phyloP scores from a whole-genome alignment of 2,113 vertebrate species.

The Hippoglossus stenolepis region DNA sequence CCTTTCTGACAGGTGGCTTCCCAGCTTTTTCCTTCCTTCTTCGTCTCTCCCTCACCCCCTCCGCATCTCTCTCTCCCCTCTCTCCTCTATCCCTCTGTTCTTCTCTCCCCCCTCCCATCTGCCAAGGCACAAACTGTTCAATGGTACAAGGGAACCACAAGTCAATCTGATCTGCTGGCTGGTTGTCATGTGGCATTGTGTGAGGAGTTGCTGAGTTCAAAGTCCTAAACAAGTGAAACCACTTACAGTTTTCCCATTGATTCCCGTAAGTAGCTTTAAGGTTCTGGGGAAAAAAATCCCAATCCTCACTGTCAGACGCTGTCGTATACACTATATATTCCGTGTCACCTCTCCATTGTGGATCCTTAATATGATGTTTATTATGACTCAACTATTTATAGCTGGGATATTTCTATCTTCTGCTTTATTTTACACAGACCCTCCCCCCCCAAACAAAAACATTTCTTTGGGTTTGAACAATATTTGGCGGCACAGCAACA shows the following conservation, averaged over 20 bases:
- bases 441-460: no score
- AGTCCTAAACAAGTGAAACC: conserved; percentile 7
- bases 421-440: no score
- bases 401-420: no score
- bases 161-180: conserved; percentile 46
- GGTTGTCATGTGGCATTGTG: conserved; percentile 19
- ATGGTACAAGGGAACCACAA: conserved; percentile 53
- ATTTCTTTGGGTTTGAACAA: neutral
- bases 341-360: neutral
- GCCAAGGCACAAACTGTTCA: conserved; percentile 50
- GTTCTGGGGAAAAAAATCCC: neutral
- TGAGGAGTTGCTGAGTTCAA: conserved; percentile 4
- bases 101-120: conserved; percentile 63
- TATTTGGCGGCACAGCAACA: neutral
- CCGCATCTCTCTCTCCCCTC: conserved; percentile 76
- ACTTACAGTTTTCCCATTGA: neutral
- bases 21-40: conserved; percentile 79
- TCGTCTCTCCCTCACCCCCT: conserved; percentile 77
- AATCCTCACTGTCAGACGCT: neutral
- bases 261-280: conserved; percentile 19
- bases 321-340: neutral
- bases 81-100: conserved; percentile 80
- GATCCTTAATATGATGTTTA: no score
- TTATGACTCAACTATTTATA: no score
- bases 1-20: conserved; percentile 67